These are phyloP conservation scores for Platycheirus albimanus DNA, from an alignment of 2,888 invertebrate species.

Conservation along the genomic window DNA sequence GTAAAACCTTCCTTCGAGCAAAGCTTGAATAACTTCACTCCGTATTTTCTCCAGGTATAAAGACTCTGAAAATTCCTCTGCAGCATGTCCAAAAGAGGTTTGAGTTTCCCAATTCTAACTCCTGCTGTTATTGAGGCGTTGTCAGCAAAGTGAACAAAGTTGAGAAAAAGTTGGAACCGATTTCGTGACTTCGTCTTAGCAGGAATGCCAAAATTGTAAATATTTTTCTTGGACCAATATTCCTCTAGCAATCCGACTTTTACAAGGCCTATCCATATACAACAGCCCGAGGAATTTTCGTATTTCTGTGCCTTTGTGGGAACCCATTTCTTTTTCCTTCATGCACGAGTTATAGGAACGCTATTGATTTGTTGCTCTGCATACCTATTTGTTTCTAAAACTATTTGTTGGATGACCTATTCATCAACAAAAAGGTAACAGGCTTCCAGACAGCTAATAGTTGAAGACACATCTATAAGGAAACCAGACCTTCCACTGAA, in stretches of 20 bases:
- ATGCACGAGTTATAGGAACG: conserved; percentile 9
- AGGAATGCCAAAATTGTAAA: conserved; percentile 50
- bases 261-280: conserved; percentile 50
- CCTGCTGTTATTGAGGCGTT: too few species aligned
- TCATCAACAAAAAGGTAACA: conserved; percentile 61
- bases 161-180: conserved; percentile 34
- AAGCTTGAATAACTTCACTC: too few species aligned
- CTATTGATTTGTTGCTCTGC: conserved; percentile 12
- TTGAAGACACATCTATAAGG: conserved; percentile 31
- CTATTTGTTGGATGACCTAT: conserved; percentile 40
- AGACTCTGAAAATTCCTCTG: too few species aligned
- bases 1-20: background rate
- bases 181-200: conserved; percentile 58
- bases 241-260: conserved; percentile 41
- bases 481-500: conserved; percentile 48
- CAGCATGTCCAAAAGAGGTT: too few species aligned
- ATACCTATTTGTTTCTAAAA: conserved; percentile 39
- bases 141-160: conserved; percentile 49
- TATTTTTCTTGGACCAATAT: conserved; percentile 53
- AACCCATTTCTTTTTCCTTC: conserved; percentile 37
- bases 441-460: conserved; percentile 47
- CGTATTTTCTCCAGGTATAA: background rate
- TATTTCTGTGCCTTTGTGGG: conserved; percentile 42
- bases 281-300: conserved; percentile 56
- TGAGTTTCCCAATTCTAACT: too few species aligned